Percentiles rank a stretch among this genome's conserved stretches.
Evolutionary conservation across 2,888 invertebrate genomes (phyloP).

Genomic region (Anthrax anthrax): DNA sequence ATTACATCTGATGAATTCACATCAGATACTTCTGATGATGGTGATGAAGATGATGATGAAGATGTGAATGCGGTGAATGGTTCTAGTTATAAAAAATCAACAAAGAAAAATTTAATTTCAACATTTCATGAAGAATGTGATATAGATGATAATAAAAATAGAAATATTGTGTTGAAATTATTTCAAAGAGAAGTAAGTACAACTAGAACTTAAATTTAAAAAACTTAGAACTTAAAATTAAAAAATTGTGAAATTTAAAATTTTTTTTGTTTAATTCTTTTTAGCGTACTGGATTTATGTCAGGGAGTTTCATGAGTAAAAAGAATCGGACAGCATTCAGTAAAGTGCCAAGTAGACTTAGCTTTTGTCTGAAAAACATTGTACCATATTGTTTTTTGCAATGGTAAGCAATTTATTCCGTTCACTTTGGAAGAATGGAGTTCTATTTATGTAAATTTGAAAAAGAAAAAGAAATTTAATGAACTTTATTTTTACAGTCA

Average conservation of each 20-base stretch:
- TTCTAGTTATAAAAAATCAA: not conserved
- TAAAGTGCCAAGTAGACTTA: slow-evolving; percentile 44
- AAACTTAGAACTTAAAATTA: not conserved
- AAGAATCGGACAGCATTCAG: slow-evolving; percentile 35
- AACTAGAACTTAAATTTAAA: not conserved
- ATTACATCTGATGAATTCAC: slow-evolving; percentile 18
- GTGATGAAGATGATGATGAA: slow-evolving; percentile 14
- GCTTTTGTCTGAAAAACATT: slow-evolving; percentile 48
- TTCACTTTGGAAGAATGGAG: slow-evolving; percentile 15
- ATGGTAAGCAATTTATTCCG: slow-evolving; percentile 19
- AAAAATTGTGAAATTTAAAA: too few relatives aligned
- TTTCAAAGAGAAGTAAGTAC: slow-evolving; percentile 45
- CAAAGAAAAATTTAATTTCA: not conserved
- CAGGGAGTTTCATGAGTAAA: slow-evolving; percentile 34
- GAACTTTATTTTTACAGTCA: slow-evolving; percentile 43
- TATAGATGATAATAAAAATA: slow-evolving; percentile 12
- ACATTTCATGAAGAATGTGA: not conserved
- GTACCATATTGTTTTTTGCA: slow-evolving; percentile 41
- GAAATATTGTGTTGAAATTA: slow-evolving; percentile 37
- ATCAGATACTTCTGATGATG: slow-evolving; percentile 24
- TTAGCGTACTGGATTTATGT: slow-evolving; percentile 40
- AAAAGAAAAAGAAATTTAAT: too few relatives aligned
- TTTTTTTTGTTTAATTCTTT: slow-evolving; percentile 6
- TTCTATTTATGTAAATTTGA: too few relatives aligned
- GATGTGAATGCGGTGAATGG: not conserved